phyloP scores from a whole-genome alignment of 2,888 invertebrate species.

The Drosophila lutescens region DNA sequence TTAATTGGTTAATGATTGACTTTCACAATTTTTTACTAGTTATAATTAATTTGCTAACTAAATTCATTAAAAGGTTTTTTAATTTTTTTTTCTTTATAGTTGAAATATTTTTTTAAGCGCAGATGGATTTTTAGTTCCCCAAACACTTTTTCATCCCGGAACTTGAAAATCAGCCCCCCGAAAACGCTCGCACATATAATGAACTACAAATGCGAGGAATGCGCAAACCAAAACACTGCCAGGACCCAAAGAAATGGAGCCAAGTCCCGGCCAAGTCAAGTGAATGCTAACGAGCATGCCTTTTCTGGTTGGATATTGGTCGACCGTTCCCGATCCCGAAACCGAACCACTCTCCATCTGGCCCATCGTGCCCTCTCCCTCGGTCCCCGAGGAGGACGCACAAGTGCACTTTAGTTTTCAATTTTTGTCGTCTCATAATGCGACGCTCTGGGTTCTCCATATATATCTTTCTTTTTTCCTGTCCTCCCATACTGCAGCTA shows the following conservation, averaged over 20 bases:
- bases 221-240: slow-evolving; percentile 55
- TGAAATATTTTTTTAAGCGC: neutral
- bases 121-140: neutral
- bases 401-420: slow-evolving; percentile 73
- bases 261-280: slow-evolving; percentile 38
- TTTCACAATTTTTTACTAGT: no score
- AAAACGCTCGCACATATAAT: slow-evolving; percentile 45
- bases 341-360: slow-evolving; percentile 21
- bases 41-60: no score
- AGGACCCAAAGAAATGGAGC: slow-evolving; percentile 30
- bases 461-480: slow-evolving; percentile 29
- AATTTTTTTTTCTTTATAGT: no score
- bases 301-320: slow-evolving; percentile 40
- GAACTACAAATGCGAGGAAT: slow-evolving; percentile 53
- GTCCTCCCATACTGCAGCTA: slow-evolving; percentile 35
- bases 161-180: neutral
- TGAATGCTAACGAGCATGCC: slow-evolving; percentile 51
- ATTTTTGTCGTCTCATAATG: slow-evolving; percentile 72
- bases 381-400: slow-evolving; percentile 45
- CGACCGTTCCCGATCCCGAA: slow-evolving; percentile 35
- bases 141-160: slow-evolving; percentile 7
- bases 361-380: neutral
- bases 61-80: no score
- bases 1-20: no score
- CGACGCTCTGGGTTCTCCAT: slow-evolving; percentile 55